These are phyloP conservation scores for Lepidothrix coronata DNA, from an alignment of 2,113 vertebrate genomes.

Conservation along the genomic window DNA sequence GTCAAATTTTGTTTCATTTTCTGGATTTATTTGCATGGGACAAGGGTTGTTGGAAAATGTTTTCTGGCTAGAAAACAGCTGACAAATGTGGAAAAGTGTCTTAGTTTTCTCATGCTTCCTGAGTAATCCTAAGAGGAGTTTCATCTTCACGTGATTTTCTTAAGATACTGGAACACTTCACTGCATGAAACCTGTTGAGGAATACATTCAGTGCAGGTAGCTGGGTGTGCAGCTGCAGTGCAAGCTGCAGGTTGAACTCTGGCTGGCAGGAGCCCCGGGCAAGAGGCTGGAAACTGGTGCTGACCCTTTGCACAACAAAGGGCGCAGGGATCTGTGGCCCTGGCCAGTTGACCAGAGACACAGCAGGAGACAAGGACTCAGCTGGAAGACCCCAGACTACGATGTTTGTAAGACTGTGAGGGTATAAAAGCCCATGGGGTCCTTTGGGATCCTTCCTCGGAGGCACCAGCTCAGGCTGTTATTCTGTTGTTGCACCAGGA, in stretches of 20 bases:
- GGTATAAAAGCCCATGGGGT: not conserved
- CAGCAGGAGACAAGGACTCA: not conserved
- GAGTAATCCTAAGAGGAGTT: constrained; percentile 20
- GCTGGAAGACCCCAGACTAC: not conserved
- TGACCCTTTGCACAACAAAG: not conserved
- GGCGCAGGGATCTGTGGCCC: not conserved
- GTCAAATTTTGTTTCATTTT: not conserved
- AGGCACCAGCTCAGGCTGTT: not conserved
- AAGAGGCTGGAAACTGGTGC: not conserved
- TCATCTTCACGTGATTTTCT: not conserved
- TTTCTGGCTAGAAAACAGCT: constrained; percentile 39
- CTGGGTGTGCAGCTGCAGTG: not conserved
- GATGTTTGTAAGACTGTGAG: not conserved
- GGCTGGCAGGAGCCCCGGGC: not conserved
- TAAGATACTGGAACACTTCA: not conserved
- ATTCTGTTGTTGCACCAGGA: not conserved
- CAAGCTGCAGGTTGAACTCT: not conserved
- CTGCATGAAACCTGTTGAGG: not conserved
- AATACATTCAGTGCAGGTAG: not conserved
- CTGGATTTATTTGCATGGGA: not conserved
- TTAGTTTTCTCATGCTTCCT: constrained; percentile 32
- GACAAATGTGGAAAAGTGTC: constrained; percentile 43
- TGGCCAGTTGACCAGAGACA: not conserved
- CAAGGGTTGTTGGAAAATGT: not conserved
- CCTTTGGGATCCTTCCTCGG: not conserved